Percentiles rank a stretch among this genome's conserved stretches.
These are phyloP conservation scores for Gnathonemus echidnorhynchus DNA, from an alignment of 2,113 vertebrate genomes.

Conservation along the genomic window DNA sequence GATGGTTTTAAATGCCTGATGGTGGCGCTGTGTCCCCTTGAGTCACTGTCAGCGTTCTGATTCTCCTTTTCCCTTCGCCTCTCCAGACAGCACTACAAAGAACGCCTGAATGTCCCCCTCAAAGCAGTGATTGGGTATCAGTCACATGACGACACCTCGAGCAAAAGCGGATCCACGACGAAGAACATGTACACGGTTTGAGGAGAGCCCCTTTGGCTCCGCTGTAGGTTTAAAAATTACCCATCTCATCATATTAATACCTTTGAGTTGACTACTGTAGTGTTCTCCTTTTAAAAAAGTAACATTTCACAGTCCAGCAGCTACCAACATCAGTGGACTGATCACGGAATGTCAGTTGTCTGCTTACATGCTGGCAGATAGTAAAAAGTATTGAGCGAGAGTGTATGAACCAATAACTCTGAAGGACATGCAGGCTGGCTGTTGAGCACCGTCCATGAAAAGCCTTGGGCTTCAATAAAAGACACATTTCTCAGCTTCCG, in stretches of 20 bases:
- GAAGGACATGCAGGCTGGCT: slow-evolving; percentile 41
- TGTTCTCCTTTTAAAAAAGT: slow-evolving; percentile 54
- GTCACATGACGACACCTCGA: slow-evolving; percentile 74
- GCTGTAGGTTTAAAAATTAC: slow-evolving; percentile 67
- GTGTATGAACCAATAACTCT: slow-evolving; percentile 46
- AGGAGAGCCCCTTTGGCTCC: slow-evolving; percentile 46
- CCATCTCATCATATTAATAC: slow-evolving; percentile 54
- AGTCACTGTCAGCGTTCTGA: background rate
- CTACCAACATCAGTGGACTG: background rate
- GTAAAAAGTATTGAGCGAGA: slow-evolving; percentile 37
- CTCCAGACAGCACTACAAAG: slow-evolving; percentile 65
- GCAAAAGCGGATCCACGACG: slow-evolving; percentile 75
- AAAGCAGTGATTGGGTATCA: slow-evolving; percentile 70
- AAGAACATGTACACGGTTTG: slow-evolving; percentile 74
- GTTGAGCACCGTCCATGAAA: slow-evolving; percentile 42
- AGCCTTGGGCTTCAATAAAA: slow-evolving; percentile 40
- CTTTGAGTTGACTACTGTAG: slow-evolving; percentile 61
- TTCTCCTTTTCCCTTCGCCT: background rate
- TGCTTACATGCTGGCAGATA: slow-evolving; percentile 11
- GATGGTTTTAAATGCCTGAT: background rate
- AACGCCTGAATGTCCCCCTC: slow-evolving; percentile 59
- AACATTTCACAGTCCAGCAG: slow-evolving; percentile 25
- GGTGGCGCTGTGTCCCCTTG: background rate
- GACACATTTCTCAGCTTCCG: slow-evolving; percentile 33
- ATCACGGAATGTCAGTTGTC: slow-evolving; percentile 9